Evolutionary conservation across 2,113 vertebrate species (phyloP).

Genomic region (Benthochromis sp.): DNA sequence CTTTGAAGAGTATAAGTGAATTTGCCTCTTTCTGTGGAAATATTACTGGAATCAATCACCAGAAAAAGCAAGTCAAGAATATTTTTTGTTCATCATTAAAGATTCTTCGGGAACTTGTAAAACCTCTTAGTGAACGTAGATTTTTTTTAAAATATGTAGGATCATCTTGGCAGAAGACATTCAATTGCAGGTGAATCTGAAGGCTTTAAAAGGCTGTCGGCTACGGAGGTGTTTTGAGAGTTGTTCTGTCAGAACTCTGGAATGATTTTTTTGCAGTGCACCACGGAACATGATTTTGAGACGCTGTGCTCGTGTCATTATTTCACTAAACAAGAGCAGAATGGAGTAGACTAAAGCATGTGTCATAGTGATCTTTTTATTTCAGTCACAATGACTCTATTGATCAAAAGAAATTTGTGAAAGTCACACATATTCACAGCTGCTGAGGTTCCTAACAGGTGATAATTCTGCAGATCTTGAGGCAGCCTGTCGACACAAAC

Average conservation of each 20-base stretch:
- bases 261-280: neutral
- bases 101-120: neutral
- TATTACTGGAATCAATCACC: neutral
- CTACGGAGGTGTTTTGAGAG: neutral
- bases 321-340: neutral
- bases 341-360: neutral
- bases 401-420: neutral
- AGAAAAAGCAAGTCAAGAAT: neutral
- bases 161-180: neutral
- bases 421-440: neutral
- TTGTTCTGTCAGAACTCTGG: neutral
- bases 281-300: neutral
- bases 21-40: neutral
- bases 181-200: neutral
- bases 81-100: neutral
- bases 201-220: neutral
- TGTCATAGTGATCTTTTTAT: neutral
- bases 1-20: neutral
- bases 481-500: neutral
- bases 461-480: neutral
- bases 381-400: neutral
- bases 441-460: neutral
- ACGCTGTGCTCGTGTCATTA: neutral
- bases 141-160: fast-evolving
- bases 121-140: neutral